Base-by-base conservation (phyloP, 2,888 invertebrate species). In the Chalcosyrphus nemorum region DNA sequence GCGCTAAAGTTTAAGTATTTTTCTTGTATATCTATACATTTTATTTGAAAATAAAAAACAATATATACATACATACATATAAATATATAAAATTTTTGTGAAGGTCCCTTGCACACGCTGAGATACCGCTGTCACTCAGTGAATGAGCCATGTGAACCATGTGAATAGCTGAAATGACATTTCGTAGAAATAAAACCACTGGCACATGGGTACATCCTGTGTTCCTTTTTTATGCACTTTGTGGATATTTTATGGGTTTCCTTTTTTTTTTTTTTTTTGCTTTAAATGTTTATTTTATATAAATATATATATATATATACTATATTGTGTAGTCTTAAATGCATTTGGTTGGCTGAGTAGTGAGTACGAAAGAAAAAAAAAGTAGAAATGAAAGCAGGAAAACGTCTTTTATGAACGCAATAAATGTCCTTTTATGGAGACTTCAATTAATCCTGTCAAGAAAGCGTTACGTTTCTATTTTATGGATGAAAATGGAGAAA, bases 381-480 rank as follows among this genome's bases (percentile, higher is more conserved):
- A 38, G n/a, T 50, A 15, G 52, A 13, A 63, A 9, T 7, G 15
- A 19, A 24, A 72, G 11, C 35, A 17, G n/a, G n/a, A 47, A 19
- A 15, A 24, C 76, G 43, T 24, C 66, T 72, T 78, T 82, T 82
- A 77, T 68, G 66, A 41, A 21, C 71, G 54, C 47, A 63, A 68
- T 77, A 77, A 82, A 74, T 43, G 78, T 68, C 66, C 59, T 78
- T 84, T 84, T 78, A 84, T 63, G 72, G 74, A 63, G 56, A 68
- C 47, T 78, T 78, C 68, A 77, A 78, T 78, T 78, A 84, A 78
- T 84, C 74, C 74, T 68, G 78, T 63, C 68, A 78, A 74, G 72
- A 66, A 68, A 68, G 72, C 66, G 35, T 57, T 59, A 41, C 66
- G 59, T 76, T 75, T 66, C 59, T 38, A 41, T 57, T 57, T 66